A percentile compares a stretch with the other conserved stretches of the same genome.
Conservation (phyloP, 2,797 vertebrate genomes). For the Phaenicophaeus curvirostris region DNA sequence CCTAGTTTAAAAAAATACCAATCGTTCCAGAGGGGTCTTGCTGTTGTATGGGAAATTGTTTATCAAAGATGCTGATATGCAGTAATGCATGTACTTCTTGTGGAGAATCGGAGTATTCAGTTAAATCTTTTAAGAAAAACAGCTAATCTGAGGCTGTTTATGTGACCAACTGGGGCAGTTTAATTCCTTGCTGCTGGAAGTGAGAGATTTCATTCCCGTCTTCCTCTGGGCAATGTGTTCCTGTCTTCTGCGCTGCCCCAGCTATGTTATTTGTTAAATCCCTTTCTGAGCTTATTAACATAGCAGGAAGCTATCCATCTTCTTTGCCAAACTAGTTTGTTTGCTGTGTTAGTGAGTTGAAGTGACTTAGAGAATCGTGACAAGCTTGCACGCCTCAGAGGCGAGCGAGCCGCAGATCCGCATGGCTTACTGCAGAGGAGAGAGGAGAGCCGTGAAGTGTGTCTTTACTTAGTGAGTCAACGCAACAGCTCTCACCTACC, state of each 20-base stretch:
- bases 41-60: not conserved
- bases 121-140: not conserved
- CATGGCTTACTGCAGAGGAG: not conserved
- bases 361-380: not conserved
- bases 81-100: not conserved
- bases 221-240: not conserved
- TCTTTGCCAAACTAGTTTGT: not conserved
- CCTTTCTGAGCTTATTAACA: not conserved
- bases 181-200: not conserved
- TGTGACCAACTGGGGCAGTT: not conserved
- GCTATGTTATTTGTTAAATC: not conserved
- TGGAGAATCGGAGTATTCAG: not conserved
- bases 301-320: not conserved
- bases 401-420: not conserved
- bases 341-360: not conserved
- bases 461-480: not conserved
- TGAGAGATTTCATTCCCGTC: not conserved
- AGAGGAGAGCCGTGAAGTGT: not conserved
- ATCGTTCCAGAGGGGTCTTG: not conserved
- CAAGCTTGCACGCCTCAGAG: fast-evolving
- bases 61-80: not conserved
- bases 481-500: not conserved
- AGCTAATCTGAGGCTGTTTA: not conserved
- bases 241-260: not conserved
- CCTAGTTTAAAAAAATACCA: not conserved